Evolutionary conservation across 2,113 vertebrate genomes (phyloP).

Genomic region (Suncus etruscus): DNA sequence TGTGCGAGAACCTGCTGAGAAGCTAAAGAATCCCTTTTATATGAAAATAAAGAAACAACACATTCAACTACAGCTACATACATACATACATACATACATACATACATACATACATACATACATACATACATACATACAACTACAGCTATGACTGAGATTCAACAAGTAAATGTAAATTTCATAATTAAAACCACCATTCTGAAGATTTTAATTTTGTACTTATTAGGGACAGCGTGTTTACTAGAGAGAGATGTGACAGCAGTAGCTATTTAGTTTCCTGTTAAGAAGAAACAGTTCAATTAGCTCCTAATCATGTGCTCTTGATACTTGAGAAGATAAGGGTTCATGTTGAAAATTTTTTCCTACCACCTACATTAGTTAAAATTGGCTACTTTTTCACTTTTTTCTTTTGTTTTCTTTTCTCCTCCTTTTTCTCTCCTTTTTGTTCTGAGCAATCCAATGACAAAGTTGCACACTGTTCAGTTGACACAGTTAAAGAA

Average conservation of each 20-base stretch:
- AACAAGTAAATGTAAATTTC: constrained; percentile 78
- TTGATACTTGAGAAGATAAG: constrained; percentile 75
- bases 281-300: constrained; percentile 69
- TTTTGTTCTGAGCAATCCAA: constrained; percentile 68
- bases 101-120: no score
- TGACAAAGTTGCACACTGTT: constrained; percentile 55
- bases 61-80: constrained; percentile 29
- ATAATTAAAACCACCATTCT: constrained; percentile 74
- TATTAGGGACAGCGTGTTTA: constrained; percentile 68
- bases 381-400: constrained; percentile 70
- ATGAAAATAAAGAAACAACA: constrained; percentile 72
- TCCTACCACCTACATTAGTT: constrained; percentile 71
- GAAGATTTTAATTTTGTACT: constrained; percentile 83
- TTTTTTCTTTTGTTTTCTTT: neutral
- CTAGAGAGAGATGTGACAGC: constrained; percentile 64
- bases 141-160: constrained; percentile 31
- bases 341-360: constrained; percentile 61
- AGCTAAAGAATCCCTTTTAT: constrained; percentile 60
- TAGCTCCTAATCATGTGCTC: constrained; percentile 74
- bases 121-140: constrained; percentile 15
- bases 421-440: constrained; percentile 55
- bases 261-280: constrained; percentile 72
- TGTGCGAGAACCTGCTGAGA: constrained; percentile 68
- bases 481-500: constrained; percentile 38
- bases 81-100: no score